phyloP scores from a whole-genome alignment of 2,797 vertebrate genomes.

The Sus cebifrons region DNA sequence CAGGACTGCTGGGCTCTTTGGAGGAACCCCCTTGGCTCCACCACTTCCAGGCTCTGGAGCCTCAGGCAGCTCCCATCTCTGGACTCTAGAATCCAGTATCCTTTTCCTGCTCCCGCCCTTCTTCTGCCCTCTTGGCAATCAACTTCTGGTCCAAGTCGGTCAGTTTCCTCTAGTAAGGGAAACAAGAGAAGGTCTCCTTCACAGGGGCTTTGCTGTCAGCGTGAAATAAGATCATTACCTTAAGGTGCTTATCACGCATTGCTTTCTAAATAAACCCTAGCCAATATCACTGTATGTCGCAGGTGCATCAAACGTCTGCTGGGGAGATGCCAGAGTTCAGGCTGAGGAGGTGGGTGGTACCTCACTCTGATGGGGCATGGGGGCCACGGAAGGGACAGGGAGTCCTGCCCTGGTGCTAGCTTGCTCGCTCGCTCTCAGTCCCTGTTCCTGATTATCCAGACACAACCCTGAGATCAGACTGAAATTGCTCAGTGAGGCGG shows the following conservation, averaged over 20 bases:
- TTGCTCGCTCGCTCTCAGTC: not conserved
- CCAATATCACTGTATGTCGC: not conserved
- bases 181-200: not conserved
- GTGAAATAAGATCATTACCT: not conserved
- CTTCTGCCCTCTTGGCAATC: too few species aligned
- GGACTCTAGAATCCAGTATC: not conserved
- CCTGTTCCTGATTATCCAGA: not conserved
- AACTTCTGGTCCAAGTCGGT: not conserved
- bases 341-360: fast-evolving
- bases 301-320: not conserved
- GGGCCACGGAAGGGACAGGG: not conserved
- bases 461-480: not conserved
- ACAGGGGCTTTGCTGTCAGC: fast-evolving
- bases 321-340: not conserved
- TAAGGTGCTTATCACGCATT: not conserved
- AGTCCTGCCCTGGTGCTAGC: fast-evolving
- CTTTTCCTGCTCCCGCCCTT: not conserved
- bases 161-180: not conserved
- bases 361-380: not conserved
- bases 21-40: fast-evolving
- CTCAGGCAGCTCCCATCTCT: not conserved
- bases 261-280: not conserved
- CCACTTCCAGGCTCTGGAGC: fast-evolving
- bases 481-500: not conserved
- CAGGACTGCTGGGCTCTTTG: fast-evolving